Percentiles rank a stretch among this genome's conserved stretches.
These are phyloP conservation scores for Nemoura dubitans DNA, from an alignment of 2,888 invertebrate species.

Conservation along the genomic window DNA sequence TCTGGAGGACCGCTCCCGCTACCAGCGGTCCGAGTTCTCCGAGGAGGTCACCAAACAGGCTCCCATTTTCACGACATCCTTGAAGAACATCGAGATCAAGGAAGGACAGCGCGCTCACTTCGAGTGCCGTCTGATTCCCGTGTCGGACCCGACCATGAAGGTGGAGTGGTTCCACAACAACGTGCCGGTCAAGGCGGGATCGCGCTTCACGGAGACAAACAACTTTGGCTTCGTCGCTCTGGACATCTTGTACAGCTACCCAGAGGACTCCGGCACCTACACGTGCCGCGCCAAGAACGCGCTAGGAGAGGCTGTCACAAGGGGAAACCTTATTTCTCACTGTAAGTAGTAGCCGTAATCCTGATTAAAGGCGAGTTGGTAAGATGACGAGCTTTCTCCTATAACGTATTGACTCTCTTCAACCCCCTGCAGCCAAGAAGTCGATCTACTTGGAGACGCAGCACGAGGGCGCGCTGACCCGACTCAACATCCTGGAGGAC, in stretches of 20 bases:
- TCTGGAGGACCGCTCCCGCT: slow-evolving; percentile 84
- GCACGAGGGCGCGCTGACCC: slow-evolving; percentile 84
- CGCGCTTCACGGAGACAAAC: slow-evolving; percentile 94
- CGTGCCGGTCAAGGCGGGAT: slow-evolving; percentile 86
- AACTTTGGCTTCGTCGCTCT: slow-evolving; percentile 98
- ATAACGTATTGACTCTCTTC: not conserved
- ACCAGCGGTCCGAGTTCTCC: slow-evolving; percentile 75
- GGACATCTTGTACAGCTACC: slow-evolving; percentile 93
- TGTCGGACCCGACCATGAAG: slow-evolving; percentile 91
- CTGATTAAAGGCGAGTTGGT: slow-evolving; percentile 14
- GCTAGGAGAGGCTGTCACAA: slow-evolving; percentile 91
- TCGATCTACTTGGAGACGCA: slow-evolving; percentile 89
- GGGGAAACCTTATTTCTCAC: slow-evolving; percentile 85
- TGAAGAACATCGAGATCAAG: slow-evolving; percentile 91
- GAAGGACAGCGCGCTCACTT: slow-evolving; percentile 96
- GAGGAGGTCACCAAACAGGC: slow-evolving; percentile 90
- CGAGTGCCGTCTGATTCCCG: slow-evolving; percentile 92
- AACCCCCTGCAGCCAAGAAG: slow-evolving; percentile 66
- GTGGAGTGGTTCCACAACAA: slow-evolving; percentile 97
- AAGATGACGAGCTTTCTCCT: too few relatives aligned
- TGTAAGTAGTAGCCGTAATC: slow-evolving; percentile 62
- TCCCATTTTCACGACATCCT: slow-evolving; percentile 91
- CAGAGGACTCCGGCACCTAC: slow-evolving; percentile 96
- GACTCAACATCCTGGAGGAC: slow-evolving; percentile 84
- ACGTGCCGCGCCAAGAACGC: slow-evolving; percentile 93